Conservation (phyloP, 1,140 invertebrate genomes). For the Pseudobourletiella spinata region DNA sequence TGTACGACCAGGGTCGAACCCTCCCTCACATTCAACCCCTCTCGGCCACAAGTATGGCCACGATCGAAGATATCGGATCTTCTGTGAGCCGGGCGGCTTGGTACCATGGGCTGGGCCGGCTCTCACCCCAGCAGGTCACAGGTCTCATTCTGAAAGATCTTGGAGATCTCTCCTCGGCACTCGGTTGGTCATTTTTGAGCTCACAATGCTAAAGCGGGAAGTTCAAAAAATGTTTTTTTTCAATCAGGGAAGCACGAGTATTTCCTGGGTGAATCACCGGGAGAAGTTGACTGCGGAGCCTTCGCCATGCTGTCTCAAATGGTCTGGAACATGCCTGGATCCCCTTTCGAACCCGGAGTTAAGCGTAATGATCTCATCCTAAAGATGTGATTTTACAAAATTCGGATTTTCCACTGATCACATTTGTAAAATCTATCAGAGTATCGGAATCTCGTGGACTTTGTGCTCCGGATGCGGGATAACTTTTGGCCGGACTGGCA, state of each 20-base stretch:
- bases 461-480: slow-evolving; percentile 38
- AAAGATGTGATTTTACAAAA: no score
- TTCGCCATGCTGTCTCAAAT: slow-evolving; percentile 43
- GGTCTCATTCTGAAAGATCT: slow-evolving; percentile 20
- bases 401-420: no score
- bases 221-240: background rate
- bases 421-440: slow-evolving; percentile 31
- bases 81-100: slow-evolving; percentile 9
- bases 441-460: slow-evolving; percentile 37
- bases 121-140: background rate
- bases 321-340: slow-evolving; percentile 40
- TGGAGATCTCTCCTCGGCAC: slow-evolving; percentile 14
- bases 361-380: slow-evolving; percentile 34
- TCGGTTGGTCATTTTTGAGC: slow-evolving; percentile 12
- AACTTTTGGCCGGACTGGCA: slow-evolving; percentile 36
- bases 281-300: slow-evolving; percentile 42
- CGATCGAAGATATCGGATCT: background rate
- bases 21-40: slow-evolving; percentile 25
- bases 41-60: background rate
- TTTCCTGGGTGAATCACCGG: slow-evolving; percentile 41
- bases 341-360: slow-evolving; percentile 35
- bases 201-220: background rate
- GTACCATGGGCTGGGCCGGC: slow-evolving; percentile 23
- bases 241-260: slow-evolving; percentile 40
- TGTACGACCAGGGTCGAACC: slow-evolving; percentile 28